Conservation (phyloP, 2,888 invertebrate species). For the Epinotia demarniana region DNA sequence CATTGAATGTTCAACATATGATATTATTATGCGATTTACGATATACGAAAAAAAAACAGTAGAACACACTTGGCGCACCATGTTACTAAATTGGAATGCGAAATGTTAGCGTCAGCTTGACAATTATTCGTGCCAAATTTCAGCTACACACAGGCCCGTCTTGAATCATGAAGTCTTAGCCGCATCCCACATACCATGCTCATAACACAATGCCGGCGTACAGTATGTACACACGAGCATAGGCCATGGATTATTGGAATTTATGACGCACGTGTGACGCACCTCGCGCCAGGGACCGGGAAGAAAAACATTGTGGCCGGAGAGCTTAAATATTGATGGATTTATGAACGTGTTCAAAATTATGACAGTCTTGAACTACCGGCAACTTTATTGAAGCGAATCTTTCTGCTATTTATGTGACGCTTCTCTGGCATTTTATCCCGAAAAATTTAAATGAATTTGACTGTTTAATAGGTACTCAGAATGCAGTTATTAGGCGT, state of each 20-base stretch:
- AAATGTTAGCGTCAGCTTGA: neutral
- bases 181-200: conserved; percentile 73
- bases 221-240: conserved; percentile 68
- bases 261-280: conserved; percentile 80
- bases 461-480: no score
- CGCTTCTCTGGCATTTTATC: neutral
- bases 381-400: conserved; percentile 79
- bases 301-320: conserved; percentile 79
- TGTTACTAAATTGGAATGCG: no score
- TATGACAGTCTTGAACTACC: conserved; percentile 74
- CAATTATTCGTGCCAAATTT: conserved; percentile 33
- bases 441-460: neutral
- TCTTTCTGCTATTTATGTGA: conserved; percentile 72
- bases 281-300: conserved; percentile 63
- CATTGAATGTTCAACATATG: no score
- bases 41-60: no score
- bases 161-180: conserved; percentile 75
- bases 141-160: conserved; percentile 30
- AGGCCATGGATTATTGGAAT: conserved; percentile 77
- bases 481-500: no score
- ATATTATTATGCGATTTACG: no score
- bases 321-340: conserved; percentile 83
- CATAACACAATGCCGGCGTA: conserved; percentile 68
- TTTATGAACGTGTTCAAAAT: conserved; percentile 82
- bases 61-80: no score